Base-by-base conservation (phyloP, 2,888 invertebrate genomes). In the Archips crataeganus region DNA sequence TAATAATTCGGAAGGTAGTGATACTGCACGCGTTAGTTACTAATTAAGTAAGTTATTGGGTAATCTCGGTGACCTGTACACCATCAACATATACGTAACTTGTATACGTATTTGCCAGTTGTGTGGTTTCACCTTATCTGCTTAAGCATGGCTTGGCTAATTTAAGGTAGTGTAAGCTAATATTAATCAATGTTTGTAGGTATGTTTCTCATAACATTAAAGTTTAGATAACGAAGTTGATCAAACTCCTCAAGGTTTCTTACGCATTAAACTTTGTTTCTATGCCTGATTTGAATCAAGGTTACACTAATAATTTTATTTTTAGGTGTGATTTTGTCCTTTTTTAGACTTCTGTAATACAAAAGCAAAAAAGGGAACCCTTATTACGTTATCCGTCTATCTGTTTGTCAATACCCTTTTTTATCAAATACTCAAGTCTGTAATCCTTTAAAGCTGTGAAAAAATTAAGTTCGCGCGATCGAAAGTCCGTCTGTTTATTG, bases 101-200 rank as follows among this genome's bases (percentile, higher is more conserved):
- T 32, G 11, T 57, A 51, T 4, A 66, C 23, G 59, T 36, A 23
- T 15, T 6, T 6, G 64, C 36, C 70, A 64, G 47, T 71, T 71
- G 70, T 71, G 63, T 64, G 70, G 70, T 65, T 71, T 71, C 70
- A 10, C 6, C 70, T 71, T 71, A 71, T 71, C 70, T 71, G 64
- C 64, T 71, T 71, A 65, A 49, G 49, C 64, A 71, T 49, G 47
- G 64, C 63, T 70, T 64, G 57, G 62, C 32, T 36, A 64, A 54
- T 70, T 70, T 70, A 57, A 47, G 15, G 3, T 51, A 64, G n/a
- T 64, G 11, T 23, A 13, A 13, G n/a, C 32, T 49, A 36, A 51
- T 65, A 64, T 47, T 64, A 65, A 51, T 65, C 49, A 49, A 36
- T 75, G 77, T 75, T 77, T 69, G 70, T 75, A 10, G 5, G 36